These are phyloP conservation scores for Chirona hameri DNA, from an alignment of 2,888 invertebrate genomes.

Conservation along the genomic window DNA sequence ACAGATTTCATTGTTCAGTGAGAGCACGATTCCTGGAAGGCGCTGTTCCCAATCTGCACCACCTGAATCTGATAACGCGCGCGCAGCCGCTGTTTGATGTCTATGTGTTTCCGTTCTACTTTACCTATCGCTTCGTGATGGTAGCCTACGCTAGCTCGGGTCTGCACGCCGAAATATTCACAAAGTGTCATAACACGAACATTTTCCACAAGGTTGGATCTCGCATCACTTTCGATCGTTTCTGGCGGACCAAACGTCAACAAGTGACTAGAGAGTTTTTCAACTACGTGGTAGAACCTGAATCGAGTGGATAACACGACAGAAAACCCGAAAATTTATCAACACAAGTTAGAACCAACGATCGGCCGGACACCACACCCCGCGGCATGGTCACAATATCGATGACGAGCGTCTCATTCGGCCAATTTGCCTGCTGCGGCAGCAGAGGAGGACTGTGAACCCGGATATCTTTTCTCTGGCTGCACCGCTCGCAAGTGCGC, in stretches of 20 bases:
- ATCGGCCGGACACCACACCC: not conserved
- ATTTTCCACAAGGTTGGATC: not conserved
- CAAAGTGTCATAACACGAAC: not conserved
- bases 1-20: not conserved
- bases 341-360: not conserved
- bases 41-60: not conserved
- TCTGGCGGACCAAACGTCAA: not conserved
- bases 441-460: not conserved
- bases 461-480: not conserved
- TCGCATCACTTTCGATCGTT: not conserved
- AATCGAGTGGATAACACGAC: not conserved
- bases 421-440: not conserved
- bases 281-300: not conserved
- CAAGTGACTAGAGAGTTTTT: not conserved
- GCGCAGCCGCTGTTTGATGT: not conserved
- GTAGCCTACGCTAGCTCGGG: not conserved
- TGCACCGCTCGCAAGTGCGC: not conserved
- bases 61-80: not conserved
- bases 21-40: not conserved
- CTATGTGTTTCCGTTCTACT: not conserved
- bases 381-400: not conserved
- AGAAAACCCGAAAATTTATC: not conserved
- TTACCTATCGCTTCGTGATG: not conserved
- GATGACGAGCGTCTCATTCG: not conserved
- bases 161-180: not conserved